Conservation (phyloP, 2,113 vertebrate genomes). For the Glareola pratincola region DNA sequence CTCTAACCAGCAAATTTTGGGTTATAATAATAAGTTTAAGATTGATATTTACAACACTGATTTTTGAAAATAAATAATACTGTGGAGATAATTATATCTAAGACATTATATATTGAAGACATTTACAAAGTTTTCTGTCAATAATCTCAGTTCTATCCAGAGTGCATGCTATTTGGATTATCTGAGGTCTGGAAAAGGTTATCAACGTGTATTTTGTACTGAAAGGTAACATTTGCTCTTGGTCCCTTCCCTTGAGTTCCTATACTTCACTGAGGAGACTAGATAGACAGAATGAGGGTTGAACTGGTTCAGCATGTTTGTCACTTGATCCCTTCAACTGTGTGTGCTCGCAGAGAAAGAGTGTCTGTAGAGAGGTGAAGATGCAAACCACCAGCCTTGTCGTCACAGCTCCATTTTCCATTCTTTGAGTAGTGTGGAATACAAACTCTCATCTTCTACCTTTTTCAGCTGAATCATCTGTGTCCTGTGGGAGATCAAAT, state of each 20-base stretch:
- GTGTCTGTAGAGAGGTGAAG: background rate
- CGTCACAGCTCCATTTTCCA: background rate
- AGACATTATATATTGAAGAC: background rate
- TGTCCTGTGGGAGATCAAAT: background rate
- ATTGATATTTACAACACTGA: background rate
- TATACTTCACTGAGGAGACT: background rate
- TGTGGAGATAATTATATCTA: background rate
- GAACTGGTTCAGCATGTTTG: background rate
- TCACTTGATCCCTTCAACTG: background rate
- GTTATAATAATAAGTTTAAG: background rate
- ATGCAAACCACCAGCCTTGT: background rate
- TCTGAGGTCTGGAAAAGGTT: background rate
- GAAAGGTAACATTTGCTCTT: background rate
- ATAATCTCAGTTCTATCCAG: background rate
- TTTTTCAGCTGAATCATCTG: background rate
- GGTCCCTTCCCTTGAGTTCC: background rate
- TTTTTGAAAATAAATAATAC: background rate
- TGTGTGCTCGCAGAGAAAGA: background rate
- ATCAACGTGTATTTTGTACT: background rate
- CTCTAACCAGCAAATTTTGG: background rate
- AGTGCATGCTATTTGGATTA: background rate
- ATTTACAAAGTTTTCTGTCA: background rate
- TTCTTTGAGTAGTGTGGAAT: background rate
- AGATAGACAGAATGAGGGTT: background rate
- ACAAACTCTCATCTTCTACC: background rate